These are phyloP conservation scores for Zootermopsis nevadensis DNA, from an alignment of 2,888 invertebrate genomes.

Conservation along the genomic window DNA sequence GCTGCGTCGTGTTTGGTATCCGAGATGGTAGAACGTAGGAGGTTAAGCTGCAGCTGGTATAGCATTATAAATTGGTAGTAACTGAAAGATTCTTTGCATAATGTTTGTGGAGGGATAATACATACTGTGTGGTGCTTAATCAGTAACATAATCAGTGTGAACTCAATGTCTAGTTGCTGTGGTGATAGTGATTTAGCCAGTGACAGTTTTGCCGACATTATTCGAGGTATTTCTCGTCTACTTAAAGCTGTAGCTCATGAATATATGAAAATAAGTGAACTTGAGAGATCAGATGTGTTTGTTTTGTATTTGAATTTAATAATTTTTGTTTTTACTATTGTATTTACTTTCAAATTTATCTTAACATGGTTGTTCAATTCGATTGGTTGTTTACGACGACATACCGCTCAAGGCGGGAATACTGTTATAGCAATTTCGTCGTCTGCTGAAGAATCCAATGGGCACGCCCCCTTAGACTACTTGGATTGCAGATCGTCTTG, in stretches of 20 bases:
- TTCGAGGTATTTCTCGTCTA: conserved; percentile 25
- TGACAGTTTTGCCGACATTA: conserved; percentile 40
- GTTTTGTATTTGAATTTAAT: background rate
- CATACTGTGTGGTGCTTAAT: background rate
- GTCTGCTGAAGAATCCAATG: conserved; percentile 21
- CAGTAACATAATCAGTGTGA: background rate
- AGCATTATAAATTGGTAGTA: background rate
- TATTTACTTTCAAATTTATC: background rate
- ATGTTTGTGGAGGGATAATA: background rate
- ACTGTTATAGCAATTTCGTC: background rate
- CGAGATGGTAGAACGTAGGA: background rate
- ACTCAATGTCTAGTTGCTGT: conserved; percentile 52
- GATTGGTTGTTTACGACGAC: background rate
- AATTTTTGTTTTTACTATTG: background rate
- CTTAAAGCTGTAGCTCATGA: background rate
- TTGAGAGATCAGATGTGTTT: background rate
- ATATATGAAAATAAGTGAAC: background rate
- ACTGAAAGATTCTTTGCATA: background rate
- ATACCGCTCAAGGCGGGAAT: conserved; percentile 22
- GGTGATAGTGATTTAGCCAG: conserved; percentile 46
- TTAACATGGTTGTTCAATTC: background rate
- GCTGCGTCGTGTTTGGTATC: background rate
- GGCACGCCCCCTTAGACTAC: conserved; percentile 18
- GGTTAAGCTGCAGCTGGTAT: background rate
- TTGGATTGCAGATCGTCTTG: background rate